phyloP scores from a whole-genome alignment of 92 coral and sea anemone genomes.

The Phenganax stokvisi region DNA sequence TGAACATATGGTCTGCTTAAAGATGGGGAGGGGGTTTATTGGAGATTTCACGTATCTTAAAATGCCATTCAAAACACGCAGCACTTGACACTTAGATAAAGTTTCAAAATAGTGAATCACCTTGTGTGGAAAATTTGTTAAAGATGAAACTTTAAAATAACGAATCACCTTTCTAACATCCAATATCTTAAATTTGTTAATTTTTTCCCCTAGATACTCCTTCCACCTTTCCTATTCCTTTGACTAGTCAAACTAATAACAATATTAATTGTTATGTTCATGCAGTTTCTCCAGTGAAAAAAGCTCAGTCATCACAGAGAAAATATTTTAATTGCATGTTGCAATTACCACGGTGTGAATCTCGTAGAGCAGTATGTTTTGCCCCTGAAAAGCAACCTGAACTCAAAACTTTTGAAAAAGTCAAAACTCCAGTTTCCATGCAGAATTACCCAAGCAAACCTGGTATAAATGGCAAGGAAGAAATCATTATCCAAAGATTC shows the following conservation, averaged over 20 bases:
- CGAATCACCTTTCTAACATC: too few relatives aligned
- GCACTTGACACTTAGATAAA: too few relatives aligned
- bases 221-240: neutral
- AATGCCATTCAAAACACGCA: too few relatives aligned
- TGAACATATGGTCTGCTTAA: too few relatives aligned
- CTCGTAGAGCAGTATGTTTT: conserved; percentile 18
- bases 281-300: conserved; percentile 5
- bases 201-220: too few relatives aligned
- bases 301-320: neutral
- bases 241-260: neutral
- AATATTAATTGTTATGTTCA: conserved; percentile 3
- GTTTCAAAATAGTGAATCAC: too few relatives aligned
- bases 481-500: conserved; percentile 2
- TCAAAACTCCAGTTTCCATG: neutral
- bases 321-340: conserved; percentile 4
- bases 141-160: too few relatives aligned
- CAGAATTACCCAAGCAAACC: neutral
- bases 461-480: neutral
- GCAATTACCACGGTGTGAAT: neutral
- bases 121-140: too few relatives aligned
- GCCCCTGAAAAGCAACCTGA: conserved; percentile 19
- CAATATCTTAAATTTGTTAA: too few relatives aligned
- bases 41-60: too few relatives aligned
- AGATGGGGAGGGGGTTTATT: too few relatives aligned
- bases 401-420: conserved; percentile 13